Conservation (phyloP, 2,888 invertebrate species). For the Idaea biselata region DNA sequence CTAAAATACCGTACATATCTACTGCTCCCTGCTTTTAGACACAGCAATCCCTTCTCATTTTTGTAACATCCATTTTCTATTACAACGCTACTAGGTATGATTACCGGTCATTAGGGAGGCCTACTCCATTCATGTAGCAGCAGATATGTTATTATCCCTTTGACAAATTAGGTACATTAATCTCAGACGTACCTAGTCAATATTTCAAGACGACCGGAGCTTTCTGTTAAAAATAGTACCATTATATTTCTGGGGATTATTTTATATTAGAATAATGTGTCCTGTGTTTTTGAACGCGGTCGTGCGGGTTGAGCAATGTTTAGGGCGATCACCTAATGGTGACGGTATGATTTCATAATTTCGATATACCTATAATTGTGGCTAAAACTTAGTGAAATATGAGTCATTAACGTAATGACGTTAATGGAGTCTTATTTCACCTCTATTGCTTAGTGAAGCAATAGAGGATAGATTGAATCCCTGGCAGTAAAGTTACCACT, state of each 20-base stretch:
- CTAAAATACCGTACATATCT: neutral
- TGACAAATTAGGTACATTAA: constrained; percentile 1
- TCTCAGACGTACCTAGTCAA: neutral
- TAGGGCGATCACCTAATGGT: too few relatives aligned
- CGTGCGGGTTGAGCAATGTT: too few relatives aligned
- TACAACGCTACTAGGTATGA: neutral
- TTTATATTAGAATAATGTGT: neutral
- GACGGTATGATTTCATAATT: too few relatives aligned
- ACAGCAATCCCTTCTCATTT: neutral
- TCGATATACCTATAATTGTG: too few relatives aligned
- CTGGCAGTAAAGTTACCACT: too few relatives aligned
- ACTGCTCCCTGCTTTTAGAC: neutral
- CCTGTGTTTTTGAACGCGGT: neutral
- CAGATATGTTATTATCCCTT: neutral
- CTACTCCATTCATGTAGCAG: neutral
- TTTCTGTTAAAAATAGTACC: neutral
- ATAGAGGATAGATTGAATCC: too few relatives aligned
- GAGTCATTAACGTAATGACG: too few relatives aligned
- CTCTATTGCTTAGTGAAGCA: too few relatives aligned
- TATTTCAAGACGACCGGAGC: neutral
- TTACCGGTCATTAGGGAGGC: constrained; percentile 1
- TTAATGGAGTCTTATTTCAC: too few relatives aligned
- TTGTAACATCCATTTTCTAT: neutral
- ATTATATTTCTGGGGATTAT: neutral
- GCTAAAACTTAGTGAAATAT: too few relatives aligned